Evolutionary conservation across 2,888 invertebrate genomes (phyloP).

Genomic region (Synergus itoensis): DNA sequence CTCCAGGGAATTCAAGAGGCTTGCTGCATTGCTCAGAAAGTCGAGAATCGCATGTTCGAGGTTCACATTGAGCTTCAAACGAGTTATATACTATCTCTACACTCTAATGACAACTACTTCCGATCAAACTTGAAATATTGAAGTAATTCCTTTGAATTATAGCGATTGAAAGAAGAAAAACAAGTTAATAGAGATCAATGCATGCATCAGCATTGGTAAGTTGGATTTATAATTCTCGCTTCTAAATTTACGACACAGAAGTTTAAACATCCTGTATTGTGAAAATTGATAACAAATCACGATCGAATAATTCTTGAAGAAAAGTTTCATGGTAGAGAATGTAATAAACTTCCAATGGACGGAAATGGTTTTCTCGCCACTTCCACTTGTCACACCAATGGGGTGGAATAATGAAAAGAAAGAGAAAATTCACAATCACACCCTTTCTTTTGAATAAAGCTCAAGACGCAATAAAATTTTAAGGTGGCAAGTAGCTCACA

Average conservation of each 20-base stretch:
- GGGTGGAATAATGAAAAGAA: conserved; percentile 33
- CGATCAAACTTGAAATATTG: conserved; percentile 15
- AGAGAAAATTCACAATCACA: conserved; percentile 30
- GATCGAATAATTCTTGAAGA: neutral
- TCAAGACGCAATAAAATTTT: conserved; percentile 15
- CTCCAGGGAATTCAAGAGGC: conserved; percentile 30
- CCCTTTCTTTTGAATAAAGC: conserved; percentile 27
- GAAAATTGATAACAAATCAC: neutral
- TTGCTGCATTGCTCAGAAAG: conserved; percentile 23
- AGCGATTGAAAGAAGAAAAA: conserved; percentile 1
- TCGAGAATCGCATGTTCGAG: conserved; percentile 29
- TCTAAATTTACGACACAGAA: too few relatives aligned
- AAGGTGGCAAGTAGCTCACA: conserved; percentile 1
- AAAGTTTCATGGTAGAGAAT: neutral
- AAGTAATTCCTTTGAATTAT: neutral
- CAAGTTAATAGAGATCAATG: neutral
- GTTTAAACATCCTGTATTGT: too few relatives aligned
- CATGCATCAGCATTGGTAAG: neutral
- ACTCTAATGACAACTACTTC: neutral
- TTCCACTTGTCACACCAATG: conserved; percentile 31
- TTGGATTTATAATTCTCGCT: too few relatives aligned
- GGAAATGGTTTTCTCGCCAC: conserved; percentile 6
- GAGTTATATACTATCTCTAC: conserved; percentile 25
- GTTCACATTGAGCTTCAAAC: conserved; percentile 3
- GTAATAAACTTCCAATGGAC: conserved; percentile 1